These are phyloP conservation scores for Corythoichthys haematopterus DNA, from an alignment of 2,113 vertebrate species.

Conservation along the genomic window DNA sequence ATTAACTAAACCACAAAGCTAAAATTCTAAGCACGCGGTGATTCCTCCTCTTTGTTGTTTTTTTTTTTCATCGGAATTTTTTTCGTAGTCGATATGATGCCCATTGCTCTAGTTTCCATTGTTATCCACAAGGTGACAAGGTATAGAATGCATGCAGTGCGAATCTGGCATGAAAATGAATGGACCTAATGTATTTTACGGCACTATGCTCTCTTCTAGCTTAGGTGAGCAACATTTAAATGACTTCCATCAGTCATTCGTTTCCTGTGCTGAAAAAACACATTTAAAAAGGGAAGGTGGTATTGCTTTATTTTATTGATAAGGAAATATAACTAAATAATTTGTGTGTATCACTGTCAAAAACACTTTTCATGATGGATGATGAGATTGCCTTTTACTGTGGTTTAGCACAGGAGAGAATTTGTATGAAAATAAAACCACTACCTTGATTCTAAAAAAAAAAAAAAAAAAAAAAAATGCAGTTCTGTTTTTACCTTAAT, in stretches of 20 bases:
- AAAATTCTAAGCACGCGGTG: not conserved
- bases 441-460: not conserved
- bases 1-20: not conserved
- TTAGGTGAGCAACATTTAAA: not conserved
- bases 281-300: not conserved
- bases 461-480: not conserved
- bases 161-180: too few species aligned
- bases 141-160: not conserved
- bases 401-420: not conserved
- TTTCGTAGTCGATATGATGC: not conserved
- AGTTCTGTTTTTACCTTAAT: constrained; percentile 16
- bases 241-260: not conserved
- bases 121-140: constrained; percentile 25
- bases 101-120: not conserved
- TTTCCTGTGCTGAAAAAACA: not conserved
- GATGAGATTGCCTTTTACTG: not conserved
- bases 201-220: not conserved
- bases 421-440: not conserved
- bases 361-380: not conserved
- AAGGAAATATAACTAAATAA: not conserved
- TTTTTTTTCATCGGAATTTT: not conserved
- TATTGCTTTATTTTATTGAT: constrained; percentile 2
- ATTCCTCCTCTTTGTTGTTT: not conserved
- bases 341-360: not conserved
- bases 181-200: too few species aligned